Evolutionary conservation across 1,140 invertebrate species (phyloP).

Genomic region (Phortica variegata): DNA sequence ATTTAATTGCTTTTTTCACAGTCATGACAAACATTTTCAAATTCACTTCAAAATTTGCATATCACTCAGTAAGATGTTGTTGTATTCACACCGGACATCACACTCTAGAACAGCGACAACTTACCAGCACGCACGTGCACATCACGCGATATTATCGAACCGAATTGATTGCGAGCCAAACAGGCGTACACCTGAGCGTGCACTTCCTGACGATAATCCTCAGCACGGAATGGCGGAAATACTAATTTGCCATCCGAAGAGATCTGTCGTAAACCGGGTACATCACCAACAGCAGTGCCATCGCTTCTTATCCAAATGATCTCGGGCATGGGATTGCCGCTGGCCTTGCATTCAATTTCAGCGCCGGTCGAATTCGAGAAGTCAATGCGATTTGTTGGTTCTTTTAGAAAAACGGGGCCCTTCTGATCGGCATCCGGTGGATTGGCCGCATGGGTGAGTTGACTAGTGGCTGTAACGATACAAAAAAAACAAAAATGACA

Average conservation of each 20-base stretch:
- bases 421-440: conserved; percentile 54
- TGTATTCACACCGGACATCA: conserved; percentile 10
- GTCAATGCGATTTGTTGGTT: conserved; percentile 86
- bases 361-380: conserved; percentile 94
- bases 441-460: conserved; percentile 34
- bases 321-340: conserved; percentile 85
- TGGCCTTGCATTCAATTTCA: conserved; percentile 87
- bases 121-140: conserved; percentile 93
- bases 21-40: too few species aligned
- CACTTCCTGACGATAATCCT: conserved; percentile 89
- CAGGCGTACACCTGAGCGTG: conserved; percentile 93
- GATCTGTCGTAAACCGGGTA: conserved; percentile 84
- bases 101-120: conserved; percentile 42
- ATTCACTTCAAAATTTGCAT: too few species aligned
- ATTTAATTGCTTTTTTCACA: too few species aligned
- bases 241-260: conserved; percentile 89
- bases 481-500: conserved; percentile 6
- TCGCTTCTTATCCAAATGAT: conserved; percentile 90
- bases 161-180: conserved; percentile 82
- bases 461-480: conserved; percentile 16
- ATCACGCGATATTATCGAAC: conserved; percentile 86
- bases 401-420: conserved; percentile 88
- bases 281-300: conserved; percentile 84
- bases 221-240: conserved; percentile 89
- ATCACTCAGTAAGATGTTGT: conserved; percentile 15